Conservation (phyloP, 2,113 vertebrate species). For the Carettochelys insculpta region DNA sequence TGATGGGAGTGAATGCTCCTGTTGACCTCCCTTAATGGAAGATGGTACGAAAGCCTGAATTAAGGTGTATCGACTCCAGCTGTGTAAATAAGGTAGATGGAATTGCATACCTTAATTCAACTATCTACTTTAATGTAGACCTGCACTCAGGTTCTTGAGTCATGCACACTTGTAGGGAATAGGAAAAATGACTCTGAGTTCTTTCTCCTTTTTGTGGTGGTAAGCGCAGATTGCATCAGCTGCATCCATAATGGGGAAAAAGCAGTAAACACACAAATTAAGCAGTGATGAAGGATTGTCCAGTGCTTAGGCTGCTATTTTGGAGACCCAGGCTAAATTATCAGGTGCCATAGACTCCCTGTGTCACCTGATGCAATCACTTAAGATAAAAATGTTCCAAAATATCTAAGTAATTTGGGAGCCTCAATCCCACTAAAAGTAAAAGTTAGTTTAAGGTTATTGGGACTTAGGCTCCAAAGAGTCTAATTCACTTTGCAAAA, state of each 20-base stretch:
- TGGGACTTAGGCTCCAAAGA: not conserved
- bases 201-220: not conserved
- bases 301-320: not conserved
- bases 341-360: not conserved
- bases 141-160: conserved; percentile 48
- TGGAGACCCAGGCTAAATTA: not conserved
- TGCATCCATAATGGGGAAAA: conserved; percentile 32
- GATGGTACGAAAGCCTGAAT: too few relatives aligned
- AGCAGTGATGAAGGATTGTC: not conserved
- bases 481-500: not conserved
- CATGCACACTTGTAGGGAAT: not conserved
- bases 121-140: too few relatives aligned
- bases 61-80: too few relatives aligned
- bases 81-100: too few relatives aligned
- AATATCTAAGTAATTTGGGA: conserved; percentile 10
- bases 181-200: not conserved
- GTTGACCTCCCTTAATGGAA: too few relatives aligned
- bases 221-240: conserved; percentile 28
- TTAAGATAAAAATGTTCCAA: not conserved
- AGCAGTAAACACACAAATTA: not conserved
- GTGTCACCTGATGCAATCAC: not conserved
- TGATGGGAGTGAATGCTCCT: too few relatives aligned
- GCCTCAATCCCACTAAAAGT: not conserved
- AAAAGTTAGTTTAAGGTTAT: not conserved
- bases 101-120: too few relatives aligned